These are phyloP conservation scores for Danaus plexippus DNA, from an alignment of 1,140 invertebrate species.

Conservation along the genomic window DNA sequence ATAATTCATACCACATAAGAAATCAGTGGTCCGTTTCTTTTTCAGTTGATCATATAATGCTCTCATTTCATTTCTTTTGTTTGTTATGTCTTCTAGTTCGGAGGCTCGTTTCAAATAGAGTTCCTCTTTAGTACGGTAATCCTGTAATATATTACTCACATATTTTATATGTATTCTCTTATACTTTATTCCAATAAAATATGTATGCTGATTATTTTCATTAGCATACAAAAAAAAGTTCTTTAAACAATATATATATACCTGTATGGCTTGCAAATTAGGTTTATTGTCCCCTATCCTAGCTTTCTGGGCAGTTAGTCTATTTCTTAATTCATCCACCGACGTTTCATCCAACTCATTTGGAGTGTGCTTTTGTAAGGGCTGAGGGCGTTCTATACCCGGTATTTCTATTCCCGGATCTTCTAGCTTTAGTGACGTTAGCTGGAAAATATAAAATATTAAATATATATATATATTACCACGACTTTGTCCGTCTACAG, in stretches of 20 bases:
- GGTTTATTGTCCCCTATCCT: constrained; percentile 80
- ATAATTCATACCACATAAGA: constrained; percentile 74
- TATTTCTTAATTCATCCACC: constrained; percentile 75
- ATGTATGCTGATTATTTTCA: not conserved
- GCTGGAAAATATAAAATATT: constrained; percentile 42
- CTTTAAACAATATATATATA: constrained; percentile 47
- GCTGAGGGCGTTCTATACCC: constrained; percentile 56
- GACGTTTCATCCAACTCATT: constrained; percentile 80
- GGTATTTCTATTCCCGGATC: constrained; percentile 68
- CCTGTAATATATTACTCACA: constrained; percentile 40
- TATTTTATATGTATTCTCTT: not conserved
- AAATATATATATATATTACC: no score
- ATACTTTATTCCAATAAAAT: constrained; percentile 1
- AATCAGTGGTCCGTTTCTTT: constrained; percentile 85
- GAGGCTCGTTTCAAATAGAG: constrained; percentile 82
- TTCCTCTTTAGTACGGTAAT: constrained; percentile 81
- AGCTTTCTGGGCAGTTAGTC: constrained; percentile 78
- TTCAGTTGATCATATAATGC: constrained; percentile 78
- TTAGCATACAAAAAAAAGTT: no score
- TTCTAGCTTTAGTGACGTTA: constrained; percentile 79
- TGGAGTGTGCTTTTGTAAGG: constrained; percentile 73
- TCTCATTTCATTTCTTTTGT: constrained; percentile 83
- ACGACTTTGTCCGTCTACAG: no score
- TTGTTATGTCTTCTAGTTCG: constrained; percentile 88
- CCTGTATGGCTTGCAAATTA: constrained; percentile 85